Conservation (phyloP, 2,797 vertebrate species). For the Premnoplex brunnescens region DNA sequence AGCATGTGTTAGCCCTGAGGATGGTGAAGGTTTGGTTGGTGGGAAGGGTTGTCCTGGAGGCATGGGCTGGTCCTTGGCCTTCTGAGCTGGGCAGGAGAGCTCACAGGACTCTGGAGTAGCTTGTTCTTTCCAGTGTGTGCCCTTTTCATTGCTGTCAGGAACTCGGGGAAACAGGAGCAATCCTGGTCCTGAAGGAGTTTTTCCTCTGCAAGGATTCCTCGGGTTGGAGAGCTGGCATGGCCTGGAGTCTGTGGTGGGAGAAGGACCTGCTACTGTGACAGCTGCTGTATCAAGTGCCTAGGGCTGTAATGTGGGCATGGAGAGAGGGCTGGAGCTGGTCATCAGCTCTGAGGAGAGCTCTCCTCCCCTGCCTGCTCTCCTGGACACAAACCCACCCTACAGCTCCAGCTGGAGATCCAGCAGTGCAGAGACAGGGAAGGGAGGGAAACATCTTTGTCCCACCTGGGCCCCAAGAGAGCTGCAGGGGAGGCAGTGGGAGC, state of each 20-base stretch:
- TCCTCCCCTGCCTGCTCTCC: background rate
- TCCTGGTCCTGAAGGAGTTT: background rate
- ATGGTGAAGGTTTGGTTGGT: background rate
- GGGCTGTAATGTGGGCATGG: background rate
- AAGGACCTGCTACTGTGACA: background rate
- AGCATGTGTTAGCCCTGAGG: background rate
- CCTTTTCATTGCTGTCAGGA: background rate
- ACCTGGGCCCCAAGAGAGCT: no score
- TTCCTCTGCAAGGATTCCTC: background rate
- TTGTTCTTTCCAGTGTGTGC: background rate
- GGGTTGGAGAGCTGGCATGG: background rate
- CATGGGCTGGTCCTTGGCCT: background rate
- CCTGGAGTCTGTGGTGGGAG: background rate
- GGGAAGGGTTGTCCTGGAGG: background rate
- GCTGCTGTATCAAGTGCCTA: background rate
- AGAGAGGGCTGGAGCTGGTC: background rate
- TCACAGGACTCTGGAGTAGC: background rate
- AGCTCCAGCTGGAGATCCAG: background rate
- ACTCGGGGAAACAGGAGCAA: background rate
- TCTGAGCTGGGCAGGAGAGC: background rate
- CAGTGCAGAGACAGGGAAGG: background rate
- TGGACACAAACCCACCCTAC: background rate
- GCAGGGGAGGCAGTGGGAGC: background rate
- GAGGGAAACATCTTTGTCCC: fast-evolving
- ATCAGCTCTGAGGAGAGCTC: background rate